Evolutionary conservation across 2,888 invertebrate genomes (phyloP).

Genomic region (Rotaria magnacalcarata): DNA sequence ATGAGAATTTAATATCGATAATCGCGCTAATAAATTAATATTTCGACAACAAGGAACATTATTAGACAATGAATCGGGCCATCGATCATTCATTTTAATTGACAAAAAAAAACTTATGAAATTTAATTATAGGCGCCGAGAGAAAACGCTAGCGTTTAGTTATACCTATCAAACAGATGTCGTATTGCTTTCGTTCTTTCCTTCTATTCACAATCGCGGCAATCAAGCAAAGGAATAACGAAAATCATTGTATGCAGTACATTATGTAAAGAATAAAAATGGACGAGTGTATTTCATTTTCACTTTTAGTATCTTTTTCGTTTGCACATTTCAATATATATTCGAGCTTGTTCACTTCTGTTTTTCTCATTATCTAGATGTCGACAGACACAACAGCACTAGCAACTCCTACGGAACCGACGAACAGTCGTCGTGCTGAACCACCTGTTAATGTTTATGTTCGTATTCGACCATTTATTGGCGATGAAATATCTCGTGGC

Average conservation of each 20-base stretch:
- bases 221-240: not conserved
- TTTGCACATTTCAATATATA: not conserved
- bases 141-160: not conserved
- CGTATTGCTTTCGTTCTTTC: not conserved
- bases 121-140: not conserved
- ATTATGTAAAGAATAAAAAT: not conserved
- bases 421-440: not conserved
- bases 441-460: conserved; percentile 52
- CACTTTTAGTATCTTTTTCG: not conserved
- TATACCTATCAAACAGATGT: not conserved
- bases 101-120: not conserved
- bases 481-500: conserved; percentile 50
- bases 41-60: too few relatives aligned
- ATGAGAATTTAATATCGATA: too few relatives aligned
- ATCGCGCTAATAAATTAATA: too few relatives aligned
- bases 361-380: not conserved
- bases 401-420: not conserved
- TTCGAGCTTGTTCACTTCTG: not conserved
- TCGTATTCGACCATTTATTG: conserved; percentile 52
- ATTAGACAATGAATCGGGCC: too few relatives aligned
- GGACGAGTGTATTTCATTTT: not conserved
- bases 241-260: not conserved
- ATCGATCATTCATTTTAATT: not conserved
- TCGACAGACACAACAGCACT: not conserved
- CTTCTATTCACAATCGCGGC: not conserved